Evolutionary conservation across 2,797 vertebrate species (phyloP).

Genomic region (Protosalanx chinensis): DNA sequence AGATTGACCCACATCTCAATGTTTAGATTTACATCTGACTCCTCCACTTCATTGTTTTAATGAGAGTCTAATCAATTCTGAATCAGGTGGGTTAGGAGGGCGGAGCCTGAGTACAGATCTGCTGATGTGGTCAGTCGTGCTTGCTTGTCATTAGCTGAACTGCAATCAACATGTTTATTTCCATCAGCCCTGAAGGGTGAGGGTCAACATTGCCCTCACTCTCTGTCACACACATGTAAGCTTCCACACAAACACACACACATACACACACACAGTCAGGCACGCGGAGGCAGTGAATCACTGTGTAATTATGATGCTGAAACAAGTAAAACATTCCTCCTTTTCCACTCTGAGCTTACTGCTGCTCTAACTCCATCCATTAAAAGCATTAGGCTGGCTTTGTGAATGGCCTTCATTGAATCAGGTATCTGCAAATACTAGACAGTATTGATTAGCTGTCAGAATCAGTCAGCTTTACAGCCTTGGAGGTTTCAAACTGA

Average conservation of each 20-base stretch:
- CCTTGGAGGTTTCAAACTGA: conserved; percentile 16
- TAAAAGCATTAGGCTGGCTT: conserved; percentile 35
- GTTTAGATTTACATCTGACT: neutral
- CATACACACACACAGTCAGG: neutral
- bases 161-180: neutral
- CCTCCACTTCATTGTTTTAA: neutral
- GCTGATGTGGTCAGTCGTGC: too few relatives aligned
- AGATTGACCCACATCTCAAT: neutral
- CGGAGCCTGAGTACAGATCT: too few relatives aligned
- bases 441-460: conserved; percentile 52
- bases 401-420: conserved; percentile 56
- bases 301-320: neutral
- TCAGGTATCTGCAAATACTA: conserved; percentile 42
- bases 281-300: neutral
- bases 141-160: too few relatives aligned
- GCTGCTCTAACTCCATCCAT: conserved; percentile 8
- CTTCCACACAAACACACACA: neutral
- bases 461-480: conserved; percentile 43
- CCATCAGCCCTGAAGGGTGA: neutral
- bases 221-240: neutral
- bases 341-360: neutral
- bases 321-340: neutral
- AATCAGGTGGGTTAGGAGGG: neutral
- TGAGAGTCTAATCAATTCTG: neutral
- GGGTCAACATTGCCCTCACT: neutral